Evolutionary conservation across 2,113 vertebrate genomes (phyloP), one percentile per base, ranked within the genome.

Genomic region (Campylomormyrus tamandua): DNA sequence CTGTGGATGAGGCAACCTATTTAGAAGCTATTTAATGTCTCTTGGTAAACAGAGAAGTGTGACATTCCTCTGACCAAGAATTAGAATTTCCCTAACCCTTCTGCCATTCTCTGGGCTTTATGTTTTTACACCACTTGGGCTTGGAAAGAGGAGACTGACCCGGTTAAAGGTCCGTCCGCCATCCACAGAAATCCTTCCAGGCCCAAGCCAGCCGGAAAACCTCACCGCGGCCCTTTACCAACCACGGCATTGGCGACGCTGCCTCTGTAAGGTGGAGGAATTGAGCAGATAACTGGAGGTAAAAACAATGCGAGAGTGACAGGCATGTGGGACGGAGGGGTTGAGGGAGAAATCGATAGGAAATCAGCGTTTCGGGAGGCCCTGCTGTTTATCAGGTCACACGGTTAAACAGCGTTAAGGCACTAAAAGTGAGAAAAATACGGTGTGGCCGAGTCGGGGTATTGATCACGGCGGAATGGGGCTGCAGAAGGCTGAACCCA

Each of bases 341-440:
- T 95, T 96, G 93, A 96, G 91, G 94, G 93, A 96, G 96, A 98
- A 99, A 99, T 99, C 98, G 94, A 99, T 99, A 98, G 91, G 95
- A 98, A 98, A 99, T 99, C 98, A 98, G 98, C 94, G 95, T 97
- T 97, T 96, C 94, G 96, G 97, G 97, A 97, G 97, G 97, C 96
- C 94, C 92, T 90, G 95, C 97, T 97, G 97, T 99, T 98, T 98
- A 98, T 99, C 98, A 99, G 98, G 97, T 98, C 97, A 97, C 97
- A 96, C 95, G 96, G 97, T 97, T 96, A 96, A 98, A 97, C 93
- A 97, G 96, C 92, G 94, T 97, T 90, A 91, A 96, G 96, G 95
- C 96, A 96, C 96, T 97, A 97, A 97, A 97, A 98, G 91, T 96
- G 96, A 97, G 97, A 98, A 98, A 96, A 98, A 98, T 98, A 98